Conservation (phyloP, 2,888 invertebrate species). For the Troglohyphantes excavatus region DNA sequence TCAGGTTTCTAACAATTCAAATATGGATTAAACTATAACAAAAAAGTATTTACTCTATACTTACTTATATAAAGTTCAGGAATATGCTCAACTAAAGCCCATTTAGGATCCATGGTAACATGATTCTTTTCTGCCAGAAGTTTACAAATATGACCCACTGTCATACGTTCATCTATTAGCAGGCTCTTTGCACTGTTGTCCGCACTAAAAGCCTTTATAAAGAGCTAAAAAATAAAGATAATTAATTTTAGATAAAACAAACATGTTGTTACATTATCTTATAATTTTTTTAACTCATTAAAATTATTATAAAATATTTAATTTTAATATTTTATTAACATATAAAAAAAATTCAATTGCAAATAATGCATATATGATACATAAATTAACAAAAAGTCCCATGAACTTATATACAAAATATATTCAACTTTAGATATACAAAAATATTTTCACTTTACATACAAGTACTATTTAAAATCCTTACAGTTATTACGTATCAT, state of each 20-base stretch:
- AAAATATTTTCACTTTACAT: too few relatives aligned
- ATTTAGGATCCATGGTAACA: slow-evolving; percentile 91
- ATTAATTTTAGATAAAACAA: background rate
- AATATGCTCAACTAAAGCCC: slow-evolving; percentile 97
- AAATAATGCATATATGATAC: too few relatives aligned
- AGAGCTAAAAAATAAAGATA: slow-evolving; percentile 85
- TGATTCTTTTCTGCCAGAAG: slow-evolving; percentile 95
- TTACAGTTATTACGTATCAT: background rate
- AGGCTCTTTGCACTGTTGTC: slow-evolving; percentile 98
- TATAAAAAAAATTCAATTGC: too few relatives aligned
- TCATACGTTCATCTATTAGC: slow-evolving; percentile 98
- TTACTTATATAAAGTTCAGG: slow-evolving; percentile 98
- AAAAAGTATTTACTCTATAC: slow-evolving; percentile 80
- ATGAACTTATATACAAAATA: too few relatives aligned
- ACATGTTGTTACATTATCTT: too few relatives aligned
- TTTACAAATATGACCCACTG: slow-evolving; percentile 93
- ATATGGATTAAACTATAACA: background rate
- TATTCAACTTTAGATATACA: too few relatives aligned
- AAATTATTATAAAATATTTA: too few relatives aligned
- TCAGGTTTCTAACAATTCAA: too few relatives aligned
- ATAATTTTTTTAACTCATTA: too few relatives aligned
- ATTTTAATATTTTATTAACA: too few relatives aligned
- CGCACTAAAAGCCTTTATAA: slow-evolving; percentile 97
- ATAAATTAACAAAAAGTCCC: too few relatives aligned
- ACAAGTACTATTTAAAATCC: too few relatives aligned